phyloP scores from a whole-genome alignment of 2,888 invertebrate species.

The Ashinkailepas kermadecensis region DNA sequence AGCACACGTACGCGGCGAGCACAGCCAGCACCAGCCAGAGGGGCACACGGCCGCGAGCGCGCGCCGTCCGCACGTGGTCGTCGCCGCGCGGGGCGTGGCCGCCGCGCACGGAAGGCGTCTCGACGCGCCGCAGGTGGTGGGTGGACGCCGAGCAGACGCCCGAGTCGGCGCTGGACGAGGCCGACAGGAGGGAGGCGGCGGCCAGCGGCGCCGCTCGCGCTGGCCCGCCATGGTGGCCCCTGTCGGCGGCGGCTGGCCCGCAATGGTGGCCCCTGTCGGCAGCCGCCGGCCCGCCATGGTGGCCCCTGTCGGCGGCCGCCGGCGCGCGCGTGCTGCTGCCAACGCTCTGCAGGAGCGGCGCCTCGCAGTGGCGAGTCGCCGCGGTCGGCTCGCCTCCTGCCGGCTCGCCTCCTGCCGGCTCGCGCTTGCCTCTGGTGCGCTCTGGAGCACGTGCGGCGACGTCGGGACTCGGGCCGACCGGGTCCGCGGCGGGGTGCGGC shows the following conservation, averaged over 20 bases:
- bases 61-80: not conserved
- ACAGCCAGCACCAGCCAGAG: conserved; percentile 57
- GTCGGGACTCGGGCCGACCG: not conserved
- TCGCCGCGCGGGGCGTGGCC: not conserved
- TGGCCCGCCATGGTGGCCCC: not conserved
- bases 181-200: not conserved
- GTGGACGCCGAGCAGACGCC: not conserved
- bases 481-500: not conserved
- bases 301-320: not conserved
- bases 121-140: not conserved
- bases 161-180: not conserved
- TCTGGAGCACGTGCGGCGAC: not conserved
- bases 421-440: not conserved
- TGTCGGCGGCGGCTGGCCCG: too few species aligned
- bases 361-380: not conserved
- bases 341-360: not conserved
- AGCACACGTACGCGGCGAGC: conserved; percentile 61
- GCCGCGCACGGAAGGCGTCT: not conserved
- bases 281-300: too few species aligned
- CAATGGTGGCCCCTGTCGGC: too few species aligned
- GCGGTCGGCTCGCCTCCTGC: not conserved
- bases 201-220: not conserved
- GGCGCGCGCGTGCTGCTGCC: not conserved
- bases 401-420: not conserved
- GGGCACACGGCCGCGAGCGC: conserved; percentile 47